A percentile compares a stretch with the other conserved stretches of the same genome.
These are phyloP conservation scores for Bothrops jararaca DNA, from an alignment of 2,113 vertebrate species.

Conservation along the genomic window DNA sequence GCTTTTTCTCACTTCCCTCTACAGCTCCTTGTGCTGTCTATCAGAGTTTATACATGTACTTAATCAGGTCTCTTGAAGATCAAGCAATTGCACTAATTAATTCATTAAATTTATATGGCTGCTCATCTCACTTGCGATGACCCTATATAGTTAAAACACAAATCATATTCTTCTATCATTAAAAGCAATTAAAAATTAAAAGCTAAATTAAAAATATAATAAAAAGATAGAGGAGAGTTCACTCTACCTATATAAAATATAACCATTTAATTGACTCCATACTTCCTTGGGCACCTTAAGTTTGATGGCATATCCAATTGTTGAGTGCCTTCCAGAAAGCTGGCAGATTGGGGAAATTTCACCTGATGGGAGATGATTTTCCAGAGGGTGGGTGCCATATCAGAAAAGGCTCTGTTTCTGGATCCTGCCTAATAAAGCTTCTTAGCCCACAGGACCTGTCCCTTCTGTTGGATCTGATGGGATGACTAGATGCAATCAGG, in stretches of 20 bases:
- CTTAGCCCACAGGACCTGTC: background rate
- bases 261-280: background rate
- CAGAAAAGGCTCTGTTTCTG: background rate
- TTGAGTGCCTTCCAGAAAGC: background rate
- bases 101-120: background rate
- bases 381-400: background rate
- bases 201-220: background rate
- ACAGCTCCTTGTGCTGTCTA: too few relatives aligned
- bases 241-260: background rate
- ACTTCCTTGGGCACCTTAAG: background rate
- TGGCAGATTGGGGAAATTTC: background rate
- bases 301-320: background rate
- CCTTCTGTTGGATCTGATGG: background rate
- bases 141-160: background rate
- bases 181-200: background rate
- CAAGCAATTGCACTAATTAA: background rate
- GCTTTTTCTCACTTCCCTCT: background rate
- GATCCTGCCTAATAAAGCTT: background rate
- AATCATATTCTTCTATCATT: background rate
- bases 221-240: background rate
- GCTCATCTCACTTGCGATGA: background rate
- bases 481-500: background rate
- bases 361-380: background rate
- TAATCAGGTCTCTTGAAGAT: background rate
- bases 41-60: background rate